These are phyloP conservation scores for Machimus atricapillus DNA, from an alignment of 2,888 invertebrate genomes.

Conservation along the genomic window DNA sequence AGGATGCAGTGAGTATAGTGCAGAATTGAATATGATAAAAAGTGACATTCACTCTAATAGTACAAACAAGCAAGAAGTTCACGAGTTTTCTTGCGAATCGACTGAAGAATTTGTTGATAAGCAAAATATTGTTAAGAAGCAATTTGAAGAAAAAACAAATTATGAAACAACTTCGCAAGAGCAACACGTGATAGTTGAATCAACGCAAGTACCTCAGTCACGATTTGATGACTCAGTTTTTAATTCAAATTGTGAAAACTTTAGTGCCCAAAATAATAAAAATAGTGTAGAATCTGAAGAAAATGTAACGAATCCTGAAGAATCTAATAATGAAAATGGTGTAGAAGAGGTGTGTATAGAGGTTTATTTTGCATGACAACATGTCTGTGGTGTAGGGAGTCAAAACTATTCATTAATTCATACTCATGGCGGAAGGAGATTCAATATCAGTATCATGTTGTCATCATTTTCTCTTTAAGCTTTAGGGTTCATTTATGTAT, in stretches of 20 bases:
- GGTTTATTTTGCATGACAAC: not conserved
- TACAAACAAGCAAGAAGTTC: not conserved
- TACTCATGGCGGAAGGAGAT: not conserved
- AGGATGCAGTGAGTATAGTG: not conserved
- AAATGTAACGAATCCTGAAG: not conserved
- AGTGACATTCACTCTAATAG: conserved; percentile 6
- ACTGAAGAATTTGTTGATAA: not conserved
- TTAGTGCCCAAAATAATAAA: not conserved
- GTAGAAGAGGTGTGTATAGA: not conserved
- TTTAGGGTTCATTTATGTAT: not conserved
- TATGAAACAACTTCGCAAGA: not conserved
- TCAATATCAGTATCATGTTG: not conserved
- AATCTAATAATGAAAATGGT: not conserved
- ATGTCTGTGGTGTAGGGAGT: not conserved
- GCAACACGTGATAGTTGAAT: not conserved
- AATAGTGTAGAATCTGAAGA: not conserved
- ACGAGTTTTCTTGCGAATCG: not conserved
- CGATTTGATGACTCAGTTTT: not conserved
- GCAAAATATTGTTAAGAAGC: not conserved
- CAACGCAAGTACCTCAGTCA: not conserved
- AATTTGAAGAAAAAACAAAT: not conserved
- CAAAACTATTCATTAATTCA: not conserved
- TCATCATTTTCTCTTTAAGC: not conserved
- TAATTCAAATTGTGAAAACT: not conserved
- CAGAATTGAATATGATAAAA: not conserved